Evolutionary conservation across 2,888 invertebrate genomes (phyloP), one percentile per base, ranked within the genome.

Genomic region (Lordiphosa fenestrarum): DNA sequence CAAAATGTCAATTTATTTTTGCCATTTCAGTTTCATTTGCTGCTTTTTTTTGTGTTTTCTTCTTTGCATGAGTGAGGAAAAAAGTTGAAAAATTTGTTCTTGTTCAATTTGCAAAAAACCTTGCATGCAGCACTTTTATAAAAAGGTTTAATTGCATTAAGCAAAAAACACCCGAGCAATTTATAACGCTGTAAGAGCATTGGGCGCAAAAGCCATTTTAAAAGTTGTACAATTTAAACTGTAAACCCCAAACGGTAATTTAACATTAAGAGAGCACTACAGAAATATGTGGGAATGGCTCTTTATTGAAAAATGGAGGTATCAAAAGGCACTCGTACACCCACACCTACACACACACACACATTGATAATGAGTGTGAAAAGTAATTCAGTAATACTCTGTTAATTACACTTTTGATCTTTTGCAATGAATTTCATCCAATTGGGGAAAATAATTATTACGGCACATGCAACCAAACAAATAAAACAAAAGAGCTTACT

Each of bases 401-500:
- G 54, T 69, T 77, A 84, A 77, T 77, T 84, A 74, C 58, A 71
- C 78, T 74, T 74, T 73, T 76, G 71, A 76, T 76, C 81, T 63
- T 47, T 60, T 48, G 56, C 49, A 63, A 53, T 76, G 52, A 57
- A 53, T 69, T 66, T 77, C 48, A 39, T 53, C 47, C 7, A 62
- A 80, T 60, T 52, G 73, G 47, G 61, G 35, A 46, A 71, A 66
- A 69, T 49, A 55, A 53, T 66, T 41, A 66, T 63, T 51, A 42
- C 15, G 42, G 5, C 19, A 56, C 38, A 40, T 35, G 49, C 44
- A 10, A 39, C 40, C 6, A 23, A 13, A 25, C 36, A 36, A 33
- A 41, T 19, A 4, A 21, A 19, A 47, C 46, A 46, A 42, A 30
- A 25, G 25, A 9, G 30, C 42, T 30, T 30, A 42, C 42, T 30